A percentile compares a stretch with the other conserved stretches of the same genome.
Conservation (phyloP, 2,113 vertebrate genomes). For the Phyllostomus hastatus region DNA sequence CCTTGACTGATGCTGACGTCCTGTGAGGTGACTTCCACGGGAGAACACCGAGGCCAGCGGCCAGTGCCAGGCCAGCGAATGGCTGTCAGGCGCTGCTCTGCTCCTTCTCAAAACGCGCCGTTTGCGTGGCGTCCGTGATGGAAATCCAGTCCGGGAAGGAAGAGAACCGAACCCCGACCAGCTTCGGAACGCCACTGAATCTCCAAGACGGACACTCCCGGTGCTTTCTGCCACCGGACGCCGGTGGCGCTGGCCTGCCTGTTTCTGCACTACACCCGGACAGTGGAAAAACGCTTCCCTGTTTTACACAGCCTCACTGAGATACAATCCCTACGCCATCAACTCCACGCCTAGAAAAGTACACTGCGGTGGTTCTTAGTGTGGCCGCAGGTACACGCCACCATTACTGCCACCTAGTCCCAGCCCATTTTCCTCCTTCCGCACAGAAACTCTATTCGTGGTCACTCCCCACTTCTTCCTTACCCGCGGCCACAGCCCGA, state of each 20-base stretch:
- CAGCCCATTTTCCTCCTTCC: neutral
- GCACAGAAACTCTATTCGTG: too few relatives aligned
- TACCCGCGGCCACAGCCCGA: neutral
- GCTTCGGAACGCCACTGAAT: neutral
- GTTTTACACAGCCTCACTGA: neutral
- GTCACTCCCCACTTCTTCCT: neutral
- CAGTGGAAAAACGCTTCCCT: neutral
- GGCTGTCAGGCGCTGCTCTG: neutral
- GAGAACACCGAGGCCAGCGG: neutral
- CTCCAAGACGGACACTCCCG: neutral
- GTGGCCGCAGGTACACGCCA: neutral
- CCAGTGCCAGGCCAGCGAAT: neutral
- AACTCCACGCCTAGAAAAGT: neutral
- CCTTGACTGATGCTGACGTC: neutral
- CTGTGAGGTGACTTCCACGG: neutral
- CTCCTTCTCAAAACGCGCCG: neutral
- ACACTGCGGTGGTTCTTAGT: neutral
- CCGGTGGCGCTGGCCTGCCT: neutral
- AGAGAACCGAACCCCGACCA: neutral
- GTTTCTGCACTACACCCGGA: neutral
- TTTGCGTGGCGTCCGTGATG: too few relatives aligned
- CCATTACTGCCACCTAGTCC: neutral
- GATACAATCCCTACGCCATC: neutral
- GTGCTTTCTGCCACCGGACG: neutral
- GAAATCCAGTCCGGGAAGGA: neutral